Conservation (phyloP, 2,888 invertebrate genomes). For the Artemia sinica region DNA sequence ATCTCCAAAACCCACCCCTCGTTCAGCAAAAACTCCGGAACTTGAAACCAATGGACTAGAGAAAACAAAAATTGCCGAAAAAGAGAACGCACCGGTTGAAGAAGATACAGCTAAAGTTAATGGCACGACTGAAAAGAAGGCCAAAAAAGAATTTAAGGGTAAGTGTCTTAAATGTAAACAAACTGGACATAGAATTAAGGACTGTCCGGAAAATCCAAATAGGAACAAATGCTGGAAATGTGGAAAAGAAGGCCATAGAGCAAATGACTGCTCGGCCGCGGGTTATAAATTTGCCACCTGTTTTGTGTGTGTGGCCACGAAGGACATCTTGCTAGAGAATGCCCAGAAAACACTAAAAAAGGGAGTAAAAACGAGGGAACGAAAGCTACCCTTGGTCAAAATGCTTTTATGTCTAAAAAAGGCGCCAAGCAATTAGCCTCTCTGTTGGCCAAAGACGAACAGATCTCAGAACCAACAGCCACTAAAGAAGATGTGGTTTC, state of each 20-base stretch:
- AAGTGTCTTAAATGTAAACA: slow-evolving; percentile 57
- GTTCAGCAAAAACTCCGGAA: too few relatives aligned
- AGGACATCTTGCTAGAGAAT: slow-evolving; percentile 72
- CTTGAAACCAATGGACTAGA: too few relatives aligned
- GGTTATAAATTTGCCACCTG: slow-evolving; percentile 66
- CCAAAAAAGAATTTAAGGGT: slow-evolving; percentile 42
- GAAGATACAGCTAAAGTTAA: neutral
- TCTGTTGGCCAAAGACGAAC: too few relatives aligned
- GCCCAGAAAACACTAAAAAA: slow-evolving; percentile 30
- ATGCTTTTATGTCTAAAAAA: too few relatives aligned
- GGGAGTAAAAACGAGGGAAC: too few relatives aligned
- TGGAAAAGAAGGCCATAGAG: slow-evolving; percentile 69
- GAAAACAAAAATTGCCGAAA: too few relatives aligned
- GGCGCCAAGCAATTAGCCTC: too few relatives aligned
- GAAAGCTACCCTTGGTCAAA: too few relatives aligned
- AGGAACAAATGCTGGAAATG: slow-evolving; percentile 64
- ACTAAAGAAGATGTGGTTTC: too few relatives aligned
- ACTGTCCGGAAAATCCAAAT: slow-evolving; percentile 52
- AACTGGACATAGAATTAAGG: slow-evolving; percentile 58
- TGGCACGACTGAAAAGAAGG: neutral
- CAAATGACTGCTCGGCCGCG: slow-evolving; percentile 36
- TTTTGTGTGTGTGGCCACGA: slow-evolving; percentile 69
- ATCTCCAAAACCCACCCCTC: too few relatives aligned
- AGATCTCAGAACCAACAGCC: too few relatives aligned
- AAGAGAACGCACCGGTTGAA: too few relatives aligned